phyloP scores from a whole-genome alignment of 1,140 invertebrate genomes.

The Maconellicoccus hirsutus region DNA sequence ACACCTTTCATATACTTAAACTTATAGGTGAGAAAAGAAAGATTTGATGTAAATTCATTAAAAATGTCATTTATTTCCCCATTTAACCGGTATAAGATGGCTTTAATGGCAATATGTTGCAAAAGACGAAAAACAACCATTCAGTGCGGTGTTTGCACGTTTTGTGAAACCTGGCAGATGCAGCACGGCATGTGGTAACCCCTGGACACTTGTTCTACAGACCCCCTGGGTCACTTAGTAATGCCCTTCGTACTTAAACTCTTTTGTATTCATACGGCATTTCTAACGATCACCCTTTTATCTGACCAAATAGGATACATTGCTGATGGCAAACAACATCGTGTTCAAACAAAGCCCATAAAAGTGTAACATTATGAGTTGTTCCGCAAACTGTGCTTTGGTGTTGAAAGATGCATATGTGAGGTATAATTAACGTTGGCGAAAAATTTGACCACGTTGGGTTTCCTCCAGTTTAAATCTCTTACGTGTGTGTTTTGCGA shows the following conservation, averaged over 20 bases:
- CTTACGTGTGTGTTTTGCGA: neutral
- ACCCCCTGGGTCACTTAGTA: constrained; percentile 18
- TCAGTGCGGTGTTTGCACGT: constrained; percentile 11
- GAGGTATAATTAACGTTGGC: neutral
- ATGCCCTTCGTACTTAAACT: constrained; percentile 20
- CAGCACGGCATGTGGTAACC: constrained; percentile 19
- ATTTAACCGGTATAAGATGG: neutral
- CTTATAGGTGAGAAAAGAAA: no score
- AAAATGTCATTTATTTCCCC: constrained; percentile 16
- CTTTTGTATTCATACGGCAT: constrained; percentile 22
- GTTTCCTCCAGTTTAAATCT: neutral
- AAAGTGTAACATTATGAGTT: constrained; percentile 1
- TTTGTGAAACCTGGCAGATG: constrained; percentile 21
- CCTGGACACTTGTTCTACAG: constrained; percentile 21
- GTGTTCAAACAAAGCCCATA: constrained; percentile 14
- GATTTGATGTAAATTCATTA: constrained; percentile 11
- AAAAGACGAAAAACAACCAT: neutral
- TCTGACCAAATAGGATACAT: constrained; percentile 20
- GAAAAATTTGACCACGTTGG: neutral
- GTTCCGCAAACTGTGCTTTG: neutral
- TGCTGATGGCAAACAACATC: constrained; percentile 19
- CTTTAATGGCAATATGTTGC: constrained; percentile 18
- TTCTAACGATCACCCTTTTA: constrained; percentile 22
- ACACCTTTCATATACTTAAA: no score
- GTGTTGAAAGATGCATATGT: neutral